Evolutionary conservation across 2,888 invertebrate genomes (phyloP).

Genomic region (Scaptomyza flava): DNA sequence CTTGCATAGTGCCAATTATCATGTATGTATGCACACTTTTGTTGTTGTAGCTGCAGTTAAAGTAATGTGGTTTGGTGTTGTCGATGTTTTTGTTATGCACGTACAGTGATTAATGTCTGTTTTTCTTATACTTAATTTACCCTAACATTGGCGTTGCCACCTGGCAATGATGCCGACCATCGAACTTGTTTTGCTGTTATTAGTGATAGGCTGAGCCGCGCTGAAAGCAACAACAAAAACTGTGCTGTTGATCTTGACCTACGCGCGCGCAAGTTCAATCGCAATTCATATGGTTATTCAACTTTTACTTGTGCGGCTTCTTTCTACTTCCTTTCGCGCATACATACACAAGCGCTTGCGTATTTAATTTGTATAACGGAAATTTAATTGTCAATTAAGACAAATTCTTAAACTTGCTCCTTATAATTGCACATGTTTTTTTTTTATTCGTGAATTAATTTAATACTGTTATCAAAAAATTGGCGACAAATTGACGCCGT

Average conservation of each 20-base stretch:
- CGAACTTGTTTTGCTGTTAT: constrained; percentile 41
- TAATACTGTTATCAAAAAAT: constrained; percentile 58
- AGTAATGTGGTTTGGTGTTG: constrained; percentile 19
- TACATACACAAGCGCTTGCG: constrained; percentile 1
- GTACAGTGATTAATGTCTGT: constrained; percentile 29
- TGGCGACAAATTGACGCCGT: constrained; percentile 69
- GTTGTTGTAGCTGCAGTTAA: constrained; percentile 41
- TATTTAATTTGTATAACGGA: constrained; percentile 64
- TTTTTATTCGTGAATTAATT: constrained; percentile 17
- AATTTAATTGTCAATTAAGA: constrained; percentile 47
- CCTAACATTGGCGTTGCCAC: constrained; percentile 44
- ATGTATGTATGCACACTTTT: constrained; percentile 65
- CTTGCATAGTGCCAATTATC: constrained; percentile 45
- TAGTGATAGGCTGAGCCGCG: constrained; percentile 31
- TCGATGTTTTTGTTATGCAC: constrained; percentile 37
- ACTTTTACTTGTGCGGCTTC: constrained; percentile 57
- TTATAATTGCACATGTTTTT: constrained; percentile 28
- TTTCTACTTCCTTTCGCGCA: constrained; percentile 47
- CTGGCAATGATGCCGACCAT: constrained; percentile 35
- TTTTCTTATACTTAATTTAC: not conserved
- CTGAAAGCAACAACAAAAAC: constrained; percentile 18
- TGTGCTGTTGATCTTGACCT: constrained; percentile 76
- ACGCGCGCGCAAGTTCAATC: constrained; percentile 64
- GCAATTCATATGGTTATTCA: constrained; percentile 76
- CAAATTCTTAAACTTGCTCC: constrained; percentile 16